Evolutionary conservation across 2,888 invertebrate genomes (phyloP).

Genomic region (Aphrophora alni): DNA sequence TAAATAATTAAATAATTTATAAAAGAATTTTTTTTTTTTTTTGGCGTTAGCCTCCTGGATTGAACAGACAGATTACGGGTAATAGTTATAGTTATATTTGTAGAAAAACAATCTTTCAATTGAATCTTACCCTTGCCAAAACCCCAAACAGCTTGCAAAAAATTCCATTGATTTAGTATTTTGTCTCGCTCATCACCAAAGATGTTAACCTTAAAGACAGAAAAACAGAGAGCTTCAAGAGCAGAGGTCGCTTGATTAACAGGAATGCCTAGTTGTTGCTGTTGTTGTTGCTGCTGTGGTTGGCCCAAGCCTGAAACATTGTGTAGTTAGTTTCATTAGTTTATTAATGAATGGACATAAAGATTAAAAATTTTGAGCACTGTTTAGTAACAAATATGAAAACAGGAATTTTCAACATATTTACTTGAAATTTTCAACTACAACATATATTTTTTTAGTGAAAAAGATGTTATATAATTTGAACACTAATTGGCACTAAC

Average conservation of each 20-base stretch:
- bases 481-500: no score
- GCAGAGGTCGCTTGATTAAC: slow-evolving; percentile 60
- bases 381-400: not conserved
- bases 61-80: no score
- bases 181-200: slow-evolving; percentile 96
- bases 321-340: not conserved
- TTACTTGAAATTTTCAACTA: no score
- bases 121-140: slow-evolving; percentile 66
- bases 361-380: not conserved
- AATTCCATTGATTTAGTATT: slow-evolving; percentile 93
- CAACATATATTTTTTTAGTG: no score
- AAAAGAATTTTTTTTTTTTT: no score
- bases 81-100: no score
- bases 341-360: not conserved
- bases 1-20: no score
- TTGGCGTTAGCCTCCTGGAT: no score
- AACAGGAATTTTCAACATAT: not conserved
- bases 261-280: slow-evolving; percentile 60
- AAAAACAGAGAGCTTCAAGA: slow-evolving; percentile 74
- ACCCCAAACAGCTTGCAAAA: slow-evolving; percentile 90
- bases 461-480: no score
- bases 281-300: slow-evolving; percentile 56
- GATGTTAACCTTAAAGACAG: slow-evolving; percentile 79
- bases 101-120: no score
- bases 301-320: not conserved